These are phyloP conservation scores for Crematogaster levior DNA, from an alignment of 2,888 invertebrate genomes.

Conservation along the genomic window DNA sequence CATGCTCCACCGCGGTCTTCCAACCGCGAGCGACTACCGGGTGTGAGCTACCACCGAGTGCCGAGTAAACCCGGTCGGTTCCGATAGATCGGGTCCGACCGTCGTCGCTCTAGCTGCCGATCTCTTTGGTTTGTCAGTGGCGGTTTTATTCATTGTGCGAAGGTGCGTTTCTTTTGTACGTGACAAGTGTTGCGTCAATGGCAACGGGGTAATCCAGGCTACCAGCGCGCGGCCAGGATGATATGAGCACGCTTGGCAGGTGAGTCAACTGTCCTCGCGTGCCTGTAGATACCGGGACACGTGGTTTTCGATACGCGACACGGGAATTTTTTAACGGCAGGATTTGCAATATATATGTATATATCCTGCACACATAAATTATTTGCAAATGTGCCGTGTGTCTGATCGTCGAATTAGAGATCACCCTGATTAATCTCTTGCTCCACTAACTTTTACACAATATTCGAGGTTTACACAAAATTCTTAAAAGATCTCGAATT, in stretches of 20 bases:
- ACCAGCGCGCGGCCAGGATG: constrained; percentile 81
- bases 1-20: background rate
- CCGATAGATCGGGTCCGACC: constrained; percentile 27
- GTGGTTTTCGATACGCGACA: constrained; percentile 57
- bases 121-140: constrained; percentile 59
- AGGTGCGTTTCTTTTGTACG: constrained; percentile 68
- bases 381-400: background rate
- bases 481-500: background rate
- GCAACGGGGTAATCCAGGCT: constrained; percentile 69
- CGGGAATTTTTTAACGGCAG: constrained; percentile 7
- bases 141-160: constrained; percentile 68
- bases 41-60: constrained; percentile 37
- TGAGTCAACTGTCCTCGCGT: constrained; percentile 76
- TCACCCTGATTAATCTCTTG: background rate
- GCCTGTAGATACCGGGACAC: constrained; percentile 57
- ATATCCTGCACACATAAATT: background rate
- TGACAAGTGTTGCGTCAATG: constrained; percentile 72
- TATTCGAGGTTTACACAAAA: background rate
- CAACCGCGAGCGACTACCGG: background rate
- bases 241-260: constrained; percentile 85
- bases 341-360: background rate
- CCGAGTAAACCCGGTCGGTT: constrained; percentile 21
- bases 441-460: background rate
- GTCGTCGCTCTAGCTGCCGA: constrained; percentile 33
- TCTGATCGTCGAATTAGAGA: background rate